A percentile compares a stretch with the other conserved stretches of the same genome.
These are phyloP conservation scores for Copidosoma floridanum DNA, from an alignment of 1,140 invertebrate species.

Conservation along the genomic window DNA sequence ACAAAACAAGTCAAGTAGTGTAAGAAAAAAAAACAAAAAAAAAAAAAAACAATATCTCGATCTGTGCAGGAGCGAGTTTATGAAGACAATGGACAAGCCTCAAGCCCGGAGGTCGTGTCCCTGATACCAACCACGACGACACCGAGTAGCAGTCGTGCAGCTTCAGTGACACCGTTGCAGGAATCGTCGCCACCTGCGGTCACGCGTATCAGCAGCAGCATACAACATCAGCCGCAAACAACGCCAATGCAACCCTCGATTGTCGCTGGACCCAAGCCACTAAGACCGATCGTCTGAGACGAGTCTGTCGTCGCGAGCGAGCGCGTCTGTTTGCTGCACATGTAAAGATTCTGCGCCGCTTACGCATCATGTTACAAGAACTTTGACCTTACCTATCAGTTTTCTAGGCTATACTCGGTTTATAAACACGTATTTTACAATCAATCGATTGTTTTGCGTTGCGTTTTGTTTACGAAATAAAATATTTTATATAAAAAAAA, in stretches of 20 bases:
- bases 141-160: conserved; percentile 45
- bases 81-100: conserved; percentile 49
- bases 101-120: conserved; percentile 51
- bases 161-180: conserved; percentile 43
- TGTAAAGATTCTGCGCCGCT: too few species aligned
- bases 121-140: conserved; percentile 49
- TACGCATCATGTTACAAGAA: too few species aligned
- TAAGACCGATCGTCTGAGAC: conserved; percentile 18
- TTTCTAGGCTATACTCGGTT: too few species aligned
- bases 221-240: conserved; percentile 24
- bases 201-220: conserved; percentile 29
- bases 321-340: not conserved
- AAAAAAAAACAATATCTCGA: conserved; percentile 16
- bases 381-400: too few species aligned
- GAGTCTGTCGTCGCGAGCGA: not conserved
- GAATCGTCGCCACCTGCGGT: conserved; percentile 43
- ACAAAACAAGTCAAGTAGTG: conserved; percentile 21
- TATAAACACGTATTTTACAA: too few species aligned
- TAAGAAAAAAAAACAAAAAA: conserved; percentile 13
- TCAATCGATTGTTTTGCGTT: too few species aligned
- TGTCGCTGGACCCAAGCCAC: conserved; percentile 24
- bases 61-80: conserved; percentile 52
- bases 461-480: too few species aligned
- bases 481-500: too few species aligned
- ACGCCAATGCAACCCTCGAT: conserved; percentile 31